These are phyloP conservation scores for Lepus townsendii DNA, from an alignment of 2,797 vertebrate species.

Conservation along the genomic window DNA sequence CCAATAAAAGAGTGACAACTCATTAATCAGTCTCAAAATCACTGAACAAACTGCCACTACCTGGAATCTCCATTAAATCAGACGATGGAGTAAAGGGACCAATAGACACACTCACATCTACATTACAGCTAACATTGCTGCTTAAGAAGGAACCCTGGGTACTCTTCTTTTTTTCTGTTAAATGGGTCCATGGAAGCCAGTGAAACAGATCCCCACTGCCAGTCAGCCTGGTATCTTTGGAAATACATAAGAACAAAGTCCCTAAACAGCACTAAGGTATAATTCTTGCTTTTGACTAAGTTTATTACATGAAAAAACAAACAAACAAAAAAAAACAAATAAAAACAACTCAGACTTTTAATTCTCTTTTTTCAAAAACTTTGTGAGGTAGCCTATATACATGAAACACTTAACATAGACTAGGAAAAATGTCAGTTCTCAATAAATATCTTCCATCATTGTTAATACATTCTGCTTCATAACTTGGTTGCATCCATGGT, in stretches of 20 bases:
- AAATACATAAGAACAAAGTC: background rate
- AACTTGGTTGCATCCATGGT: background rate
- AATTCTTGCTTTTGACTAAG: background rate
- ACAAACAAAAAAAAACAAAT: too few relatives aligned
- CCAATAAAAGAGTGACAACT: slow-evolving; percentile 80
- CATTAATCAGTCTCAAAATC: slow-evolving; percentile 79
- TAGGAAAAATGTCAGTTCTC: background rate
- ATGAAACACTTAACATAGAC: background rate
- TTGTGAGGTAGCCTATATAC: background rate
- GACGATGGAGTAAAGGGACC: slow-evolving; percentile 63
- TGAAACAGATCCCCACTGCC: background rate
- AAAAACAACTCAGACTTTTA: too few relatives aligned
- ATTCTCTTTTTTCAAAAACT: too few relatives aligned
- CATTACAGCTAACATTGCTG: slow-evolving; percentile 69
- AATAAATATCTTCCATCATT: background rate
- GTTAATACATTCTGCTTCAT: background rate
- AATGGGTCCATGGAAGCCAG: slow-evolving; percentile 16
- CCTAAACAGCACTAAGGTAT: background rate
- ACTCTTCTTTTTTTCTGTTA: slow-evolving; percentile 55
- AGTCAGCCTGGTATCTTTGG: background rate
- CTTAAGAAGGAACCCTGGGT: slow-evolving; percentile 76
- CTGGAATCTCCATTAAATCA: slow-evolving; percentile 78
- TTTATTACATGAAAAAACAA: too few relatives aligned
- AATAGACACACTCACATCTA: slow-evolving; percentile 73
- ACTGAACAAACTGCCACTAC: slow-evolving; percentile 67